Conservation (phyloP, 2,888 invertebrate species). For the Drosophila prostipennis region DNA sequence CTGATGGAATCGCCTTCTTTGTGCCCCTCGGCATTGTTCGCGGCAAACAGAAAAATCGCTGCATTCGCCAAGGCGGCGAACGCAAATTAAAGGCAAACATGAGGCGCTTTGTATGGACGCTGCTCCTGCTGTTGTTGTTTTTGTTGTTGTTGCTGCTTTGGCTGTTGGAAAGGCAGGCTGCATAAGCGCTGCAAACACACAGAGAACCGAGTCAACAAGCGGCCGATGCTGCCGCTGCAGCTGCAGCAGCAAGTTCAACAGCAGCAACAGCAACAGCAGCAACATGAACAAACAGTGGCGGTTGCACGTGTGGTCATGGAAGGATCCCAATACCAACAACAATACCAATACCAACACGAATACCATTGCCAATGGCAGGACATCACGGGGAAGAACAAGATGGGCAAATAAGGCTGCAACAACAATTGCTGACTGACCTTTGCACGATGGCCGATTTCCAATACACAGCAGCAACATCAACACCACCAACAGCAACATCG, state of each 20-base stretch:
- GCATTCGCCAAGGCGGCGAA: constrained; percentile 60
- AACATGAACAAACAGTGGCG: constrained; percentile 47
- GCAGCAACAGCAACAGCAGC: constrained; percentile 28
- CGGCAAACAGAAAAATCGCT: constrained; percentile 47
- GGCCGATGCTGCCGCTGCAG: constrained; percentile 33
- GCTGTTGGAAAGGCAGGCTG: constrained; percentile 42
- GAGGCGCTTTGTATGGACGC: constrained; percentile 30
- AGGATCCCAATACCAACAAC: constrained; percentile 38
- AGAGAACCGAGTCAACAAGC: constrained; percentile 60
- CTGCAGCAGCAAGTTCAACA: constrained; percentile 14
- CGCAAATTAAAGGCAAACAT: constrained; percentile 75
- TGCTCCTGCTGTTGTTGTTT: not conserved
- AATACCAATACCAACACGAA: constrained; percentile 4
- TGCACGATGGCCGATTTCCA: constrained; percentile 57
- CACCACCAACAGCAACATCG: constrained; percentile 8
- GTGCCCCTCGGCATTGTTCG: constrained; percentile 30
- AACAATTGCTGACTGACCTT: constrained; percentile 63
- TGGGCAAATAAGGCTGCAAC: constrained; percentile 63
- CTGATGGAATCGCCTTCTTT: constrained; percentile 25
- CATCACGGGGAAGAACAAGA: constrained; percentile 28
- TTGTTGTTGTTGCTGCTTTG: constrained; percentile 8
- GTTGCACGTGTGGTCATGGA: constrained; percentile 46
- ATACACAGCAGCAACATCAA: constrained; percentile 12
- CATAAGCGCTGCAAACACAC: constrained; percentile 70
- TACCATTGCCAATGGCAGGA: constrained; percentile 17